Percentiles rank a stretch among this genome's conserved stretches.
These are phyloP conservation scores for Tortrix viridana DNA, from an alignment of 2,888 invertebrate species.

Conservation along the genomic window DNA sequence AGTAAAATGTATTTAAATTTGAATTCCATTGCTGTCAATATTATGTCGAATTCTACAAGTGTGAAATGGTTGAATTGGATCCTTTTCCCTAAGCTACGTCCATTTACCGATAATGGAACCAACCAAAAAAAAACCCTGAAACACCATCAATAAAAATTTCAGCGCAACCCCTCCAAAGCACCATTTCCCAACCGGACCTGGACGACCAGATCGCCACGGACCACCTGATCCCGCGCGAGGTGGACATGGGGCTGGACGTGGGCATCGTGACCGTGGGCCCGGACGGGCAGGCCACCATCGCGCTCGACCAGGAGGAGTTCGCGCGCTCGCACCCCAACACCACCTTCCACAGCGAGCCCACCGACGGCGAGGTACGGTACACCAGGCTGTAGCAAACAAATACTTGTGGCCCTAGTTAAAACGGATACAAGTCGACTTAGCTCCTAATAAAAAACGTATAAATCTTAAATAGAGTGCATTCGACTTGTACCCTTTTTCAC, in stretches of 20 bases:
- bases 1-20: no score
- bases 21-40: no score
- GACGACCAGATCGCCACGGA: conserved; percentile 78
- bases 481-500: no score
- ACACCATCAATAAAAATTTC: conserved; percentile 37
- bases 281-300: conserved; percentile 68
- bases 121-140: no score
- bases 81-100: no score
- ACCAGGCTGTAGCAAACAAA: conserved; percentile 33
- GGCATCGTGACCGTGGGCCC: conserved; percentile 77
- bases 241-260: conserved; percentile 67
- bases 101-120: no score
- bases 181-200: conserved; percentile 68
- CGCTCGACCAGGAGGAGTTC: conserved; percentile 77
- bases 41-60: no score
- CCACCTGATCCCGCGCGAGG: conserved; percentile 57
- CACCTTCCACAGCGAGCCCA: conserved; percentile 78
- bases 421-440: no score
- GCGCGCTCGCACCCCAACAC: conserved; percentile 79
- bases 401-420: no score
- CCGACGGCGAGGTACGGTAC: conserved; percentile 70
- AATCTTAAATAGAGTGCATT: no score
- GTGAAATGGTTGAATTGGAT: no score
- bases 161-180: conserved; percentile 68
- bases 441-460: no score